Percentiles rank a stretch among this genome's conserved stretches.
These are phyloP conservation scores for Aix galericulata DNA, from an alignment of 2,113 vertebrate genomes.

Conservation along the genomic window DNA sequence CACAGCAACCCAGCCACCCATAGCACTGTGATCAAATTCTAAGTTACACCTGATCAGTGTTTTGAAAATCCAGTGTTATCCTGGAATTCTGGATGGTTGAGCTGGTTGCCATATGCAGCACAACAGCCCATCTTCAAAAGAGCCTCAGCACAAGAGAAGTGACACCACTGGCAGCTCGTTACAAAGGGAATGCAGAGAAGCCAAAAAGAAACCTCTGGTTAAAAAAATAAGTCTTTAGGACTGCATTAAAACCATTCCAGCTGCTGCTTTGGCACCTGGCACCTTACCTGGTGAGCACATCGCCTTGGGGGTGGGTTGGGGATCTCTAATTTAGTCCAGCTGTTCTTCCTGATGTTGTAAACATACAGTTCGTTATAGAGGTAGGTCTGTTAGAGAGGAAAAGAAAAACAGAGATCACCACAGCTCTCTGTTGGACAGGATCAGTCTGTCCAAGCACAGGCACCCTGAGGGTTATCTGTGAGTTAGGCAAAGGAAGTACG, in stretches of 20 bases:
- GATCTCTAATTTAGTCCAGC: slow-evolving; percentile 89
- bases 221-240: accelerated
- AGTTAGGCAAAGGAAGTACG: background rate
- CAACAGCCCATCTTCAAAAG: background rate
- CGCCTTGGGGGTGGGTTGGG: slow-evolving; percentile 90
- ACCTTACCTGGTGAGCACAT: slow-evolving; percentile 92
- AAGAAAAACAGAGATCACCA: background rate
- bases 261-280: background rate
- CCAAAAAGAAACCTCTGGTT: background rate
- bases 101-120: background rate
- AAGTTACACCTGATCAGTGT: background rate
- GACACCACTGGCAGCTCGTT: background rate
- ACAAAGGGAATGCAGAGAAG: accelerated
- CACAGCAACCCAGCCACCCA: background rate
- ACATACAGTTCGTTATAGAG: slow-evolving; percentile 92
- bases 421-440: background rate
- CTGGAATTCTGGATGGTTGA: background rate
- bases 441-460: background rate
- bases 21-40: background rate
- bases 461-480: background rate
- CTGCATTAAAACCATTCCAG: accelerated
- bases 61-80: background rate
- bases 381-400: slow-evolving; percentile 79
- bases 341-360: slow-evolving; percentile 92
- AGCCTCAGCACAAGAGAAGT: background rate